Base-by-base conservation (phyloP, 2,113 vertebrate species). In the Micronycteris hirsuta region DNA sequence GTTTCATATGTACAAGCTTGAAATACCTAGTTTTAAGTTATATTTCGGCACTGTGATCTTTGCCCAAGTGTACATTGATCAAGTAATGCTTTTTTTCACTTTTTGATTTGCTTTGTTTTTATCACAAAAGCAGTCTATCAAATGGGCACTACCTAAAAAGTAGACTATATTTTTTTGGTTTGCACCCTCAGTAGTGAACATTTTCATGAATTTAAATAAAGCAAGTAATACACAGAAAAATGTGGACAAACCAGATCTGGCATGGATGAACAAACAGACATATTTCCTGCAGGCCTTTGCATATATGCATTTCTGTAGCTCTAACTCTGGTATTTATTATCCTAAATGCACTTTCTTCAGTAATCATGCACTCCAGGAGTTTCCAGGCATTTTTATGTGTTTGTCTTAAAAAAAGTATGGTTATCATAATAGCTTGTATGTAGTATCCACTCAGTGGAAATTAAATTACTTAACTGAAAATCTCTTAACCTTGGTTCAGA, bases 11-110 rank as follows among this genome's bases (percentile, higher is more conserved):
- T 83, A 86, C n/a, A 65, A 78, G 61, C 65, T 47, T 97, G 92
- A 97, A 97, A 95, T 89, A 95, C 49, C 54, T 91, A 73, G 47
- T 85, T 96, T 73, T 82, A 96, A 97, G 73, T 93, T 96, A 17
- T 31, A 52, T 90, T 92, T 95, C 78, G 77, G 54, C 47, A 95
- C 61, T 83, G 33, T 47, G 61, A 92, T 70, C 58, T 54, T 70
- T 41, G 43, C 95, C 61, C 28, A 31, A 86, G 88, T 9, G 4
- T 85, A 67, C 54, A 89, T 26, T 94, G 90, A 97, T 97, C 92
- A 97, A 95, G 54, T 61, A 49, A 78, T 56, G 3, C 33, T 70
- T 96, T 56, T 71, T 17, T 68, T 41, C 31, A 1, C 36, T 6
- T 78, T 96, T 88, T 70, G 92, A 81, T 95, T 94, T 96, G 65